Percentiles rank a stretch among this genome's conserved stretches.
Evolutionary conservation across 2,888 invertebrate species (phyloP).

Genomic region (Sussaba pulchella): DNA sequence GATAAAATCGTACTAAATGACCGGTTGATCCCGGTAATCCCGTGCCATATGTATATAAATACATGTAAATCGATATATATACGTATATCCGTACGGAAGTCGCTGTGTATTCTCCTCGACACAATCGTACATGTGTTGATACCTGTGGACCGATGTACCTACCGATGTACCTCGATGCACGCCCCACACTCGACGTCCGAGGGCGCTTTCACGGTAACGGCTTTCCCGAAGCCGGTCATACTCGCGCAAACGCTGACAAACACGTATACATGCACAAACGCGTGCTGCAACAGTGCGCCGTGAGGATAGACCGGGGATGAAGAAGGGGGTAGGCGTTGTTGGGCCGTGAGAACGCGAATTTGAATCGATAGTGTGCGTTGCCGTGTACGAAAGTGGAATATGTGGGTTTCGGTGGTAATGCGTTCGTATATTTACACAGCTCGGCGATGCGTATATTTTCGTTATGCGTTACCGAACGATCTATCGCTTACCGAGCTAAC

Average conservation of each 20-base stretch:
- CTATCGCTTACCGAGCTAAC: conserved; percentile 37
- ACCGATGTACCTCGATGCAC: conserved; percentile 34
- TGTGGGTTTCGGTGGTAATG: conserved; percentile 59
- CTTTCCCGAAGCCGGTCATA: conserved; percentile 44
- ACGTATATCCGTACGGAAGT: too few species aligned
- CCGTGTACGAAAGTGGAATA: conserved; percentile 54
- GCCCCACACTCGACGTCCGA: conserved; percentile 31
- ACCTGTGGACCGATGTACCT: conserved; percentile 24
- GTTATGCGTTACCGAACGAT: conserved; percentile 56
- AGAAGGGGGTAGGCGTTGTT: neutral
- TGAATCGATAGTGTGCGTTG: conserved; percentile 58
- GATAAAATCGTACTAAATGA: conserved; percentile 80
- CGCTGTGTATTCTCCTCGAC: neutral
- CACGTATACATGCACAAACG: neutral
- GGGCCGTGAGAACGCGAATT: conserved; percentile 33
- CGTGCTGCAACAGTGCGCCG: too few species aligned
- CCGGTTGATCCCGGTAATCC: conserved; percentile 79
- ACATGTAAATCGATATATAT: neutral
- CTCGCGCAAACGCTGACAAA: conserved; percentile 41
- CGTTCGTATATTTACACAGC: conserved; percentile 65
- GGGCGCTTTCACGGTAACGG: conserved; percentile 53
- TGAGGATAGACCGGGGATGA: too few species aligned
- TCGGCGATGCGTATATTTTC: conserved; percentile 60
- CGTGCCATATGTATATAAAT: conserved; percentile 43
- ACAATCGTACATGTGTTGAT: conserved; percentile 4